Percentiles rank a stretch among this genome's conserved stretches.
phyloP scores from a whole-genome alignment of 2,113 vertebrate genomes.

The Elachura formosa region DNA sequence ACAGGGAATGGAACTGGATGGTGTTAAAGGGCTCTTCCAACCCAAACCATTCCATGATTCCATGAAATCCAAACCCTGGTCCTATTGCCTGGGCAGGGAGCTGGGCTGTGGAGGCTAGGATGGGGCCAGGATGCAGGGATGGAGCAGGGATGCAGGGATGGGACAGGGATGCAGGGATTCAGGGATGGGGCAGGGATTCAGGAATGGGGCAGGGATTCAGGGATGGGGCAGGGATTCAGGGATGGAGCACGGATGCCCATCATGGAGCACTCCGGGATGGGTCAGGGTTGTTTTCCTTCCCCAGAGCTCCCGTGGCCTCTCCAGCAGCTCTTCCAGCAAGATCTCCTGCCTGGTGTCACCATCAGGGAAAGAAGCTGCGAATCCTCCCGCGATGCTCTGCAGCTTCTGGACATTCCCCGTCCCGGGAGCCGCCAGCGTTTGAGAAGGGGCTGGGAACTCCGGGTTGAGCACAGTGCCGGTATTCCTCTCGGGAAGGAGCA shows the following conservation, averaged over 20 bases:
- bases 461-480: not conserved
- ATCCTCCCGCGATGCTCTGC: not conserved
- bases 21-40: not conserved
- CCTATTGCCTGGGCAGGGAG: not conserved
- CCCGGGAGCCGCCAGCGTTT: not conserved
- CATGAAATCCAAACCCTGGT: not conserved
- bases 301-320: not conserved
- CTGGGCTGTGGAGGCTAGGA: too few species aligned
- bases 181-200: not conserved
- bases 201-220: not conserved
- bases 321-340: not conserved
- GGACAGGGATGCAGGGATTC: too few species aligned
- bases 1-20: rapidly evolving
- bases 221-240: not conserved
- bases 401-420: not conserved
- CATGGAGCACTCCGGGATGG: not conserved
- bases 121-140: not conserved
- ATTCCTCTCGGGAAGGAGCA: not conserved
- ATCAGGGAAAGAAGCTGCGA: not conserved
- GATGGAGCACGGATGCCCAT: not conserved
- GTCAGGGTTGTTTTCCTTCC: not conserved
- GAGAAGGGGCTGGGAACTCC: not conserved
- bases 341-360: not conserved
- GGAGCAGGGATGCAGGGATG: not conserved
- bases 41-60: too few species aligned